Conservation (phyloP, 2,113 vertebrate species). For the Myotis lucifugus region DNA sequence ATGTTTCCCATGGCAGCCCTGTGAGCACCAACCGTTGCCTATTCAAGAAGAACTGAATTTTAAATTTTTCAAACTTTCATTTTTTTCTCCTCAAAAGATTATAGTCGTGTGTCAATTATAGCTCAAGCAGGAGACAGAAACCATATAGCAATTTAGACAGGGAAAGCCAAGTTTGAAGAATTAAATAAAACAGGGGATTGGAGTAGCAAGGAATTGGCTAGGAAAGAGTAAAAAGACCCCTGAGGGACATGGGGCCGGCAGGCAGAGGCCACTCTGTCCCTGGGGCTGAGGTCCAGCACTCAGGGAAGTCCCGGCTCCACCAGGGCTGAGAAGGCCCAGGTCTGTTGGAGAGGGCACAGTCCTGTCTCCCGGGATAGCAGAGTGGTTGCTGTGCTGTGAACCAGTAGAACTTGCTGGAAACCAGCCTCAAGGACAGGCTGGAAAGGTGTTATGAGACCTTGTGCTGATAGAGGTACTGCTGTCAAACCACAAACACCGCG, state of each 20-base stretch:
- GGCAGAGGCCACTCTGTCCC: fast-evolving
- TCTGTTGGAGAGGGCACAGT: no score
- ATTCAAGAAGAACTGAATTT: neutral
- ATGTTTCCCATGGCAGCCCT: fast-evolving
- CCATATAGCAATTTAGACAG: neutral
- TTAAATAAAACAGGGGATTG: neutral
- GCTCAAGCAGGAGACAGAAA: neutral
- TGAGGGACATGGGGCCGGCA: fast-evolving
- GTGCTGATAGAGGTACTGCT: neutral
- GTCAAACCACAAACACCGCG: no score
- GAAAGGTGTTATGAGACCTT: neutral
- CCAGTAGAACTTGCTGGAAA: neutral
- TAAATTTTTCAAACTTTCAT: neutral
- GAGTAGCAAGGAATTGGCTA: fast-evolving
- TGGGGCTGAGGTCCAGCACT: neutral
- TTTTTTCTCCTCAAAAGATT: neutral
- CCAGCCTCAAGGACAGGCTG: neutral
- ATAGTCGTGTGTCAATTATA: neutral
- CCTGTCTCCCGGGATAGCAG: neutral
- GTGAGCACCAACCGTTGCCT: neutral
- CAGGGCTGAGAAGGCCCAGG: neutral
- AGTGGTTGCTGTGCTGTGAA: fast-evolving
- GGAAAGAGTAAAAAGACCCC: neutral
- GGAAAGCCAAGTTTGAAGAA: neutral
- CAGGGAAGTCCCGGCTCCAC: fast-evolving